Evolutionary conservation across 2,888 invertebrate genomes (phyloP), one percentile per base, ranked within the genome.

Genomic region (Mimumesa dahlbomi): DNA sequence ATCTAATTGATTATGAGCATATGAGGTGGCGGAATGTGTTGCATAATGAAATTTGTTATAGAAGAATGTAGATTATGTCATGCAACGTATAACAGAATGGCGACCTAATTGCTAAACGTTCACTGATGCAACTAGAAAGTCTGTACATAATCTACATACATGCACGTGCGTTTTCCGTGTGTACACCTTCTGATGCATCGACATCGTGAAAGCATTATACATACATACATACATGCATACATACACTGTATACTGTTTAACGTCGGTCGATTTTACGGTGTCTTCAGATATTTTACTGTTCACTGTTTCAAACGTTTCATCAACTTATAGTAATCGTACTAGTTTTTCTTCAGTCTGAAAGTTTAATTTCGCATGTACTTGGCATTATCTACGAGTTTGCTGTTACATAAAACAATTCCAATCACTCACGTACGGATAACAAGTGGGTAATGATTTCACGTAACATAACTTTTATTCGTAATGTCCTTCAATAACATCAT

Each of bases 11-110:
- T 13, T 9, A 19, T 1, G 9, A 13, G 18, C 29, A 14, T 31
- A 9, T 11, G 34, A 18, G 21, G 14, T 25, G 31, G 19, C 16
- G 25, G 34, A 21, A 9, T 21, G 29, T 6, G 25, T 40, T 56
- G 19, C 3, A 14, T 4, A 9, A 43, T 3, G 38, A 34, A 73
- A 61, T 67, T 69, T 43, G 56, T 61, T 58, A 16, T 9, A 43
- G 38, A 63, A 68, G 66, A 77, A 73, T 65, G 58, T 63, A 11
- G 45, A 43, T 56, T 70, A 63, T 14, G 29, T 65, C 63, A 68
- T 57, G 50, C 25, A 49, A 34, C 9, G 25, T 46, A 38, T 25
- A 52, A 68, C 48, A 48, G 40, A 65, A 52, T 43, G 25, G 40
- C 31, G 61, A 29, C 34, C 59, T 66, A 70, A 70, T 78, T 61